A percentile compares a stretch with the other conserved stretches of the same genome.
Conservation (phyloP, 2,113 vertebrate species). For the Melanostigma gelatinosum region DNA sequence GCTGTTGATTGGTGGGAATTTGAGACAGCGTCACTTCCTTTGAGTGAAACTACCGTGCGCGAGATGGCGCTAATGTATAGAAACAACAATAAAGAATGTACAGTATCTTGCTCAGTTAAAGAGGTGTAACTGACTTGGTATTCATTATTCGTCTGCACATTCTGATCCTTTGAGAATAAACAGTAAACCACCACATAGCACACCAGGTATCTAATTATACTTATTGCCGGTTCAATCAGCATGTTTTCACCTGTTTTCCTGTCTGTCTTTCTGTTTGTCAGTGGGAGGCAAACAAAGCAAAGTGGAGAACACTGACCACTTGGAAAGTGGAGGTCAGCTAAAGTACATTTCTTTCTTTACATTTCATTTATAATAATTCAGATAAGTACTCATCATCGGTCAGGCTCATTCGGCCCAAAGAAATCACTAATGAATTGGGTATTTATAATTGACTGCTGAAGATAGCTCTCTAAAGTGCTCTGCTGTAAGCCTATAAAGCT, state of each 20-base stretch:
- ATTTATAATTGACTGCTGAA: conserved; percentile 13
- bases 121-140: conserved; percentile 11
- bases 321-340: neutral
- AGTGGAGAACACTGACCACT: neutral
- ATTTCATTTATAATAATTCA: conserved; percentile 21
- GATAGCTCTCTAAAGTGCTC: no score
- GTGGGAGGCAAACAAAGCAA: conserved; percentile 35
- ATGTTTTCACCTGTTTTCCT: conserved; percentile 11
- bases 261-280: neutral
- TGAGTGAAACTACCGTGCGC: accelerated
- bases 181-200: conserved; percentile 14
- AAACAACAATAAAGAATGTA: neutral
- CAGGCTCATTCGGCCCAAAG: conserved; percentile 20
- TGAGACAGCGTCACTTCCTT: conserved; percentile 65
- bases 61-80: conserved; percentile 53
- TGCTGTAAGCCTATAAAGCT: no score
- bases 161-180: conserved; percentile 13
- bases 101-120: neutral
- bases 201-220: conserved; percentile 40
- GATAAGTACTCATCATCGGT: conserved; percentile 34
- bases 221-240: conserved; percentile 20
- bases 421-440: conserved; percentile 28
- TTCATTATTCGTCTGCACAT: conserved; percentile 24
- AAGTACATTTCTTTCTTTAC: neutral
- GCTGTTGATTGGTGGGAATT: conserved; percentile 66